Evolutionary conservation across 2,113 vertebrate species (phyloP).

Genomic region (Crypturellus undulatus): DNA sequence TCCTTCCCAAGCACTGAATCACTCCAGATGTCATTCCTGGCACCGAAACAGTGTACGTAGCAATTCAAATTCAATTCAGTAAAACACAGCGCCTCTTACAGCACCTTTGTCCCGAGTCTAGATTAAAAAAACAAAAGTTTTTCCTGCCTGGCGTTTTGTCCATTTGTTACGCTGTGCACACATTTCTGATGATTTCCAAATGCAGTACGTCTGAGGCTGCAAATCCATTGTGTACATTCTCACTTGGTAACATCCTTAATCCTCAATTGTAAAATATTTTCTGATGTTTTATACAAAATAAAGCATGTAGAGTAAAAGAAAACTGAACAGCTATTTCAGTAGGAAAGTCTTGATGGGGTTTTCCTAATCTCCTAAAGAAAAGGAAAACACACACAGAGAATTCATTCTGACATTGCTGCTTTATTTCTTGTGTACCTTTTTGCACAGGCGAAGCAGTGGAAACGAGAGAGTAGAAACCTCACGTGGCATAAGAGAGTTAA

Average conservation of each 20-base stretch:
- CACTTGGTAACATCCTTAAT: not conserved
- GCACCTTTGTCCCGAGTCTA: not conserved
- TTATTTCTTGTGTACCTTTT: not conserved
- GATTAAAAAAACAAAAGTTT: not conserved
- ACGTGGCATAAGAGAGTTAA: not conserved
- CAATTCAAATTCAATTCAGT: not conserved
- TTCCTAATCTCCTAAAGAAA: not conserved
- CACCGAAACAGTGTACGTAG: not conserved
- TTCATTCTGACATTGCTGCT: not conserved
- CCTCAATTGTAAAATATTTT: not conserved
- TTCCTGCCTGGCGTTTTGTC: not conserved
- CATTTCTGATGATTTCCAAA: not conserved
- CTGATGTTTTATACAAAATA: not conserved
- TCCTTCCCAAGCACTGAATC: not conserved
- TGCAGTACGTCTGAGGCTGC: not conserved
- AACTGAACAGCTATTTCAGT: not conserved
- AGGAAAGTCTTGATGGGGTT: rapidly evolving
- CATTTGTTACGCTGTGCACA: not conserved
- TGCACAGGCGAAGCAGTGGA: not conserved
- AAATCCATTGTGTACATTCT: not conserved
- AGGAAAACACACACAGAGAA: not conserved
- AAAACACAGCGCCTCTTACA: not conserved
- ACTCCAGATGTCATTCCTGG: not conserved
- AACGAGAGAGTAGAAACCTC: rapidly evolving
- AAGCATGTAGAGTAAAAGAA: not conserved